These are phyloP conservation scores for Microctonus hyperodae DNA, from an alignment of 2,888 invertebrate genomes.

Conservation along the genomic window DNA sequence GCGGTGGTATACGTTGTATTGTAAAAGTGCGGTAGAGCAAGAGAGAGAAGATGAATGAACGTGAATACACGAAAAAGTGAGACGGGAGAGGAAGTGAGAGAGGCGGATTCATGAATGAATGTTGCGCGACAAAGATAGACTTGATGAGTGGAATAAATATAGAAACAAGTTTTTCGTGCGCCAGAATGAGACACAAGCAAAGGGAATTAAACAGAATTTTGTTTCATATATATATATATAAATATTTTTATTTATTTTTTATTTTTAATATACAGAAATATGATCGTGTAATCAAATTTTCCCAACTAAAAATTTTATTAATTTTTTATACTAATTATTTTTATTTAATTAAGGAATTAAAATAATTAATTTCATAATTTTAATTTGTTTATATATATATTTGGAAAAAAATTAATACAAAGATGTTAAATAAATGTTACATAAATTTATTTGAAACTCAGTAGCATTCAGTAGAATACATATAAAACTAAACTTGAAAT, in stretches of 20 bases:
- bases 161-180: constrained; percentile 44
- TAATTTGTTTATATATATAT: too few species aligned
- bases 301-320: too few species aligned
- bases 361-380: too few species aligned
- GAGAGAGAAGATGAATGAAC: constrained; percentile 58
- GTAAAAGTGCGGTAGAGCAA: constrained; percentile 23
- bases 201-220: constrained; percentile 7
- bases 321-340: too few species aligned
- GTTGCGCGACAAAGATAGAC: constrained; percentile 41
- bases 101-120: constrained; percentile 47
- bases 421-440: too few species aligned
- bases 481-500: background rate
- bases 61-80: constrained; percentile 47
- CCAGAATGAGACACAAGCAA: constrained; percentile 48
- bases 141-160: constrained; percentile 44
- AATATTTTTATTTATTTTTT: too few species aligned
- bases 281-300: too few species aligned
- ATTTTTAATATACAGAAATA: too few species aligned
- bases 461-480: background rate
- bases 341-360: too few species aligned
- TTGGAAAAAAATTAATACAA: too few species aligned
- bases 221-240: background rate
- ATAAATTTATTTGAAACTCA: background rate
- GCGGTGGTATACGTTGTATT: constrained; percentile 22
- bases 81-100: constrained; percentile 41